Conservation (phyloP, 2,113 vertebrate genomes). For the Labrus mixtus region DNA sequence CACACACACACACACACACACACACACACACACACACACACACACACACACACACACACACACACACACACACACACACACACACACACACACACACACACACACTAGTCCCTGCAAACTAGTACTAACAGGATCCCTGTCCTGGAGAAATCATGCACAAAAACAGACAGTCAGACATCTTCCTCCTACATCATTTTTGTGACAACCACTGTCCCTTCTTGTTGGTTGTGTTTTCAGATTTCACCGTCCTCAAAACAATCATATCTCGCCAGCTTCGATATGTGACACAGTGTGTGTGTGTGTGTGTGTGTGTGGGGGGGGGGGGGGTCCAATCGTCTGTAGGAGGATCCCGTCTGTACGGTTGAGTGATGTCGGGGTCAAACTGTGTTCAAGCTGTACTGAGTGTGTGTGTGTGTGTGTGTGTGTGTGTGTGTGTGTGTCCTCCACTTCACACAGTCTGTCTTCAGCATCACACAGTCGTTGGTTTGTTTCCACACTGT, state of each 20-base stretch:
- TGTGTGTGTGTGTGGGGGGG: too few species aligned
- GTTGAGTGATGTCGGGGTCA: constrained; percentile 27
- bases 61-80: constrained; percentile 6
- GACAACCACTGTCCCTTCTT: constrained; percentile 44
- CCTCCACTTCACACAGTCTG: not conserved
- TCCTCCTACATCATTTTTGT: constrained; percentile 17
- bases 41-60: constrained; percentile 2
- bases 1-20: constrained; percentile 6
- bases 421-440: too few species aligned
- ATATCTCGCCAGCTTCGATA: constrained; percentile 5
- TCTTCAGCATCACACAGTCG: constrained; percentile 37
- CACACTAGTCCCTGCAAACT: constrained; percentile 12
- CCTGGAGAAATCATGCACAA: not conserved
- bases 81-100: constrained; percentile 24
- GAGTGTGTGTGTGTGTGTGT: not conserved
- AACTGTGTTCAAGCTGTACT: constrained; percentile 12
- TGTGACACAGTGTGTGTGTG: too few species aligned
- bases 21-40: constrained; percentile 24
- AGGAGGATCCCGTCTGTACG: constrained; percentile 2
- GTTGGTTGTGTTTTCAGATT: constrained; percentile 5
- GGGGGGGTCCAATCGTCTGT: constrained; percentile 28
- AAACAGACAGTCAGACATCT: not conserved
- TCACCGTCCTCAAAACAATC: constrained; percentile 11
- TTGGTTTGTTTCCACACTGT: constrained; percentile 24
- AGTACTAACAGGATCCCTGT: not conserved